These are phyloP conservation scores for Oxystoma pomonae DNA, from an alignment of 2,888 invertebrate genomes.

Conservation along the genomic window DNA sequence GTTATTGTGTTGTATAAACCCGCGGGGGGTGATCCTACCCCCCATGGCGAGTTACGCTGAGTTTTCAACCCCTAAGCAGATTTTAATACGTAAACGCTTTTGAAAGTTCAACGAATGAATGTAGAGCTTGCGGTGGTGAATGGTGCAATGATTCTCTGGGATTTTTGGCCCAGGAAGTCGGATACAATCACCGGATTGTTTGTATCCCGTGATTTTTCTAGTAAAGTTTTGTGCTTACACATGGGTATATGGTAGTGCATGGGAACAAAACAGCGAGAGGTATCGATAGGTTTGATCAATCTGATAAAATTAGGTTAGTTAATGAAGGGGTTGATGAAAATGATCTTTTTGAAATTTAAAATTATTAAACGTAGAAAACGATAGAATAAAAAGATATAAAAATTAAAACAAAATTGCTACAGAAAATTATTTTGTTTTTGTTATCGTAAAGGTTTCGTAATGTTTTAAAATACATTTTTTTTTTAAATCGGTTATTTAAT, in stretches of 20 bases:
- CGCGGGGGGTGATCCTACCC: constrained; percentile 38
- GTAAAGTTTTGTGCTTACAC: background rate
- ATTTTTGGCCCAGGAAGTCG: background rate
- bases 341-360: too few relatives aligned
- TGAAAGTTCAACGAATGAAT: constrained; percentile 16
- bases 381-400: too few relatives aligned
- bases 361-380: too few relatives aligned
- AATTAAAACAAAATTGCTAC: too few relatives aligned
- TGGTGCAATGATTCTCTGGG: background rate
- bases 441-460: too few relatives aligned
- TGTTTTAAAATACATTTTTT: too few relatives aligned
- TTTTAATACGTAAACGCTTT: constrained; percentile 39
- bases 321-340: background rate
- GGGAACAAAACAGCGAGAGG: background rate
- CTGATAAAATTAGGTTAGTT: background rate
- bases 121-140: background rate
- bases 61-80: constrained; percentile 37
- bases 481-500: too few relatives aligned
- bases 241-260: background rate
- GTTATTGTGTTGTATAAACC: constrained; percentile 39
- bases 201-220: background rate
- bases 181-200: background rate
- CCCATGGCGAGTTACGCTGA: constrained; percentile 34
- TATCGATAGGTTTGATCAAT: background rate
- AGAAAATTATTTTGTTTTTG: too few relatives aligned